A percentile compares a stretch with the other conserved stretches of the same genome.
Evolutionary conservation across 2,797 vertebrate genomes (phyloP).

Genomic region (Pristis pectinata): DNA sequence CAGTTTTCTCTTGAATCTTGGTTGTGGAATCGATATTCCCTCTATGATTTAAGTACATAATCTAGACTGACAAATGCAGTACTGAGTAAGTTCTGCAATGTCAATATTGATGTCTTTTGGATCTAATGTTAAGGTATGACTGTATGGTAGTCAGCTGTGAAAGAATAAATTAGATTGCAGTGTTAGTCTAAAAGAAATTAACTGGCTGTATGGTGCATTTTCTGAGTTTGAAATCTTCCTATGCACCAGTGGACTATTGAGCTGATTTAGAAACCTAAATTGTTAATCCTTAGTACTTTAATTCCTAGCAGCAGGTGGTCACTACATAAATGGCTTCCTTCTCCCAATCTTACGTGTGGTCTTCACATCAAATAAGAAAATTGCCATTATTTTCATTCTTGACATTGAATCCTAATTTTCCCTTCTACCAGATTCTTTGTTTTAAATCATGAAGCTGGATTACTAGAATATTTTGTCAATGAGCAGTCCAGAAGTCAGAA

Average conservation of each 20-base stretch:
- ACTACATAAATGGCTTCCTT: neutral
- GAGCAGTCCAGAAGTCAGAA: conserved; percentile 89
- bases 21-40: neutral
- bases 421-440: conserved; percentile 80
- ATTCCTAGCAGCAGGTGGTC: neutral
- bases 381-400: neutral
- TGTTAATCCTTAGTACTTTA: neutral
- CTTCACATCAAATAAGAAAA: neutral
- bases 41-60: neutral
- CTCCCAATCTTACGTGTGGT: neutral
- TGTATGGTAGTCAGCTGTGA: neutral
- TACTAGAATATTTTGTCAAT: conserved; percentile 95
- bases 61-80: neutral
- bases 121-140: neutral
- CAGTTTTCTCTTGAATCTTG: neutral
- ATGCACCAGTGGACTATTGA: neutral
- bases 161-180: neutral
- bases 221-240: neutral
- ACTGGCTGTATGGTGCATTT: neutral
- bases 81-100: neutral
- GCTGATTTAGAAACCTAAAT: neutral
- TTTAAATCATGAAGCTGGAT: conserved; percentile 87
- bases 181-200: neutral
- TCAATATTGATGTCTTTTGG: neutral
- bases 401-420: neutral